A percentile compares a stretch with the other conserved stretches of the same genome.
Evolutionary conservation across 2,113 vertebrate genomes (phyloP).

Genomic region (Pterophyllum scalare): DNA sequence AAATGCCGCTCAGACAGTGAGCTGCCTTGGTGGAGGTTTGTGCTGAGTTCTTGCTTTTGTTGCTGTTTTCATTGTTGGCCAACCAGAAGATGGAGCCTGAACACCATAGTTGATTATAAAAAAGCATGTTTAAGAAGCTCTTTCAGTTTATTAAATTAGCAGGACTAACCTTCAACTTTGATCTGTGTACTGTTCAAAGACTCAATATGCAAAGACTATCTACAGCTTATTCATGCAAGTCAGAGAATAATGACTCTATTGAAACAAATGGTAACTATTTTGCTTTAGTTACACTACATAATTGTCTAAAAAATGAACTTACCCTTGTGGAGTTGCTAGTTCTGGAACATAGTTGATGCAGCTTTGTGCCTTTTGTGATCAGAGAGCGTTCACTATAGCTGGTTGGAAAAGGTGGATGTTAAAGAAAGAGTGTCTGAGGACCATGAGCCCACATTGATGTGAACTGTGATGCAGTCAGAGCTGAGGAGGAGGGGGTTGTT

Average conservation of each 20-base stretch:
- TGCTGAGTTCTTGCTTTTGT: background rate
- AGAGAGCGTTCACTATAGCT: background rate
- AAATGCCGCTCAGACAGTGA: no score
- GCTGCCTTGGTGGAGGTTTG: no score
- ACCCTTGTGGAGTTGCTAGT: background rate
- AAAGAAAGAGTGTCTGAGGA: background rate
- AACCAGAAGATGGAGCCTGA: constrained; percentile 12
- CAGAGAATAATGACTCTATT: no score
- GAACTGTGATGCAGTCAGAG: background rate
- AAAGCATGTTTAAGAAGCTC: background rate
- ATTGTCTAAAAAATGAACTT: background rate
- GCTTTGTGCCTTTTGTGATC: background rate
- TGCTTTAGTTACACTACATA: background rate
- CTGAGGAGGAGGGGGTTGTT: background rate
- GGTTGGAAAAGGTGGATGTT: background rate
- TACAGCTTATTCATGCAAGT: no score
- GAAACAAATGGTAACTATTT: no score
- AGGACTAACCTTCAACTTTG: no score
- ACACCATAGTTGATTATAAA: background rate
- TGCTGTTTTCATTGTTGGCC: background rate
- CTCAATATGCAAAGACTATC: no score
- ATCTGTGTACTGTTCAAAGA: no score
- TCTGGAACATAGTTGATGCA: background rate
- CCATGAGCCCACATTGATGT: background rate
- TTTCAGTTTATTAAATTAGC: no score